These are phyloP conservation scores for Chymomyza caudatula DNA, from an alignment of 2,888 invertebrate genomes.

Conservation along the genomic window DNA sequence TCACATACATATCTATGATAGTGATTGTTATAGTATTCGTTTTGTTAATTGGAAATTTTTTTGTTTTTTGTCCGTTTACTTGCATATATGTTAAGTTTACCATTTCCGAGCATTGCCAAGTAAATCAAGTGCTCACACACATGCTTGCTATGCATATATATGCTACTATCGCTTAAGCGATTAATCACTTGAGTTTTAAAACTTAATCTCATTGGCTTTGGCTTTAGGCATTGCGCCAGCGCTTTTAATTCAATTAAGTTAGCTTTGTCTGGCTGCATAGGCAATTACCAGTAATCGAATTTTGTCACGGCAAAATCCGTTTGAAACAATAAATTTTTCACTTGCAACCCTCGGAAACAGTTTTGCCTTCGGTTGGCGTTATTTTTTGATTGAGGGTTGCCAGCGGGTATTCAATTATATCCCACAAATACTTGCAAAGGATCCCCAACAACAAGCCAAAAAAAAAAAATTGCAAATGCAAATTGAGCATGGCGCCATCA, in stretches of 20 bases:
- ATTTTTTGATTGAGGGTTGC: constrained; percentile 11
- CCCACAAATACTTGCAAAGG: not conserved
- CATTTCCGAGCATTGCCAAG: no score
- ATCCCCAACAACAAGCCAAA: not conserved
- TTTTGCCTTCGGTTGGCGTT: not conserved
- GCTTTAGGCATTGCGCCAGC: not conserved
- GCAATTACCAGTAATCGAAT: constrained; percentile 69
- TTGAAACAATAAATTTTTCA: constrained; percentile 63
- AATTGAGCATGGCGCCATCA: constrained; percentile 34
- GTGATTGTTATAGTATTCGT: no score
- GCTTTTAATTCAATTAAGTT: not conserved
- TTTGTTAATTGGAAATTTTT: no score
- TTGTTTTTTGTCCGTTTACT: no score
- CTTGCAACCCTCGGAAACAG: constrained; percentile 8
- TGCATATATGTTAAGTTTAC: no score
- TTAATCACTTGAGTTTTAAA: not conserved
- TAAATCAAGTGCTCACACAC: not conserved
- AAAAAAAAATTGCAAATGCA: constrained; percentile 60
- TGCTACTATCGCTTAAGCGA: not conserved
- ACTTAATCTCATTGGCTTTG: not conserved
- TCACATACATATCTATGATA: no score
- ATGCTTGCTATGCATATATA: not conserved
- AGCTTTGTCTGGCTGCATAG: constrained; percentile 39
- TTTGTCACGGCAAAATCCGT: constrained; percentile 45
- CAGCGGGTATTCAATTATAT: not conserved